Evolutionary conservation across 2,888 invertebrate species (phyloP).

Genomic region (Tricholauxania praeusta): DNA sequence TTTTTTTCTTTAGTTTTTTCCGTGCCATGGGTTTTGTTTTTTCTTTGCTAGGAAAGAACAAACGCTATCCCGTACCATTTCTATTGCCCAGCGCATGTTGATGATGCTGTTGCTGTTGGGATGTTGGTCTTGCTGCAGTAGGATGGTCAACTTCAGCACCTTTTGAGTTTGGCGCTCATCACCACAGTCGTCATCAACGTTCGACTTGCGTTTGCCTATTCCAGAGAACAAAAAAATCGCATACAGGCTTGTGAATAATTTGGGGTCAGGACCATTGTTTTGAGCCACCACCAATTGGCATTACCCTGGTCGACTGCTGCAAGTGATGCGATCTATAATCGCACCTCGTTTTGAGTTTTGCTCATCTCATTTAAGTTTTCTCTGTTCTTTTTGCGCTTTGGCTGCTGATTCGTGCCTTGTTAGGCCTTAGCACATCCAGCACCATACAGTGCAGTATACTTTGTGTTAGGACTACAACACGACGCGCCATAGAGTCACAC

Average conservation of each 20-base stretch:
- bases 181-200: conserved; percentile 11
- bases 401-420: conserved; percentile 4
- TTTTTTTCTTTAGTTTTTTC: background rate
- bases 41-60: too few species aligned
- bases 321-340: conserved; percentile 25
- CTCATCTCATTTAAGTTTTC: background rate
- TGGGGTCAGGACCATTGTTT: conserved; percentile 22
- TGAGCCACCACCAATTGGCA: conserved; percentile 18
- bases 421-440: background rate
- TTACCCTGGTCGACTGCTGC: conserved; percentile 3
- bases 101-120: conserved; percentile 37
- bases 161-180: conserved; percentile 43
- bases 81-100: background rate
- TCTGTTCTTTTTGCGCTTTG: background rate
- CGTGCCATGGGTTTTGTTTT: background rate
- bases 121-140: conserved; percentile 27
- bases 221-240: background rate
- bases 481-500: background rate
- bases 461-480: background rate
- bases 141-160: conserved; percentile 29
- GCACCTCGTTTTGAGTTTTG: background rate
- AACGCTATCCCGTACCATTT: too few species aligned
- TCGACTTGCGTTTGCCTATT: background rate
- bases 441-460: background rate
- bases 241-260: conserved; percentile 19